These are phyloP conservation scores for Bambusicola thoracicus DNA, from an alignment of 2,113 vertebrate genomes.

Conservation along the genomic window DNA sequence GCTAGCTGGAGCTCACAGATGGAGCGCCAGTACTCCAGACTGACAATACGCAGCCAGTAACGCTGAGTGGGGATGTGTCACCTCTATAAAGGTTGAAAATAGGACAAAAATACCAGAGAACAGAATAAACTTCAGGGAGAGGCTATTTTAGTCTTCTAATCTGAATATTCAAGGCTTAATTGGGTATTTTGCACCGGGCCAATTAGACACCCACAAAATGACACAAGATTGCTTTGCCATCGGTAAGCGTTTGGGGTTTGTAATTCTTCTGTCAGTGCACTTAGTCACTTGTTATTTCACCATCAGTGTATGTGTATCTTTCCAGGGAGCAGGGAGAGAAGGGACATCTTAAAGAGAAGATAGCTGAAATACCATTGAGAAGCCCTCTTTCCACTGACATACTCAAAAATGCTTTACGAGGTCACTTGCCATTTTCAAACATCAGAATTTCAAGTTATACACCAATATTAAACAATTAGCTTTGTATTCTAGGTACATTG, in stretches of 20 bases:
- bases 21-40: slow-evolving; percentile 64
- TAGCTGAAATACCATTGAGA: not conserved
- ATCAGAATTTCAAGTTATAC: not conserved
- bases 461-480: not conserved
- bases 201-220: slow-evolving; percentile 56
- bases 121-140: slow-evolving; percentile 56
- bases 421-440: not conserved
- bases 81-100: slow-evolving; percentile 72
- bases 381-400: not conserved
- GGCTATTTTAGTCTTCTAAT: slow-evolving; percentile 48
- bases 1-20: slow-evolving; percentile 73
- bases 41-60: slow-evolving; percentile 68
- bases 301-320: not conserved
- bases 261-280: not conserved
- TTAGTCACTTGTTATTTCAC: slow-evolving; percentile 32
- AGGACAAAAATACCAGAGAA: slow-evolving; percentile 66
- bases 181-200: slow-evolving; percentile 36
- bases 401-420: not conserved
- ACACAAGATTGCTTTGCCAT: not conserved
- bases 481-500: not conserved
- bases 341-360: not conserved
- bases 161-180: slow-evolving; percentile 41
- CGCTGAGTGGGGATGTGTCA: slow-evolving; percentile 53
- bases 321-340: not conserved
- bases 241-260: not conserved